Evolutionary conservation across 2,888 invertebrate species (phyloP), one percentile per base, ranked within the genome.

Genomic region (Cryptus armator): DNA sequence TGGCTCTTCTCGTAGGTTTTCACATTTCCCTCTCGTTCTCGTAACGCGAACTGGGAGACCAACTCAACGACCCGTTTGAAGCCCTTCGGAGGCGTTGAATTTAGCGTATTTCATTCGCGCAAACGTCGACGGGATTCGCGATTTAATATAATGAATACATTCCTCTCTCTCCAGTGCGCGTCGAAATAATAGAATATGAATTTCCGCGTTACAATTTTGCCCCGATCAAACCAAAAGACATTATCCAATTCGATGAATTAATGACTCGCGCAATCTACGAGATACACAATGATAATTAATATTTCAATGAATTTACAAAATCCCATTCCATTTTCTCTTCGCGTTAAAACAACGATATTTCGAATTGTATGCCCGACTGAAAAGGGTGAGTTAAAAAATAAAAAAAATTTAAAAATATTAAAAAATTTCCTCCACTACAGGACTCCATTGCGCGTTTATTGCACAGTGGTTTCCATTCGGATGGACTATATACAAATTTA

Each of bases 251-350:
- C 29, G n/a, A 62, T 29, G 62, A 32, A 62, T 62, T 29, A 62
- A 62, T 29, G 62, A 14, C 62, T 62, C 14, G 7, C 32, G n/a
- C 62, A 32, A 32, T 53, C 62, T 7, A 12, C 14, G 62, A 12
- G 1, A 10, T 19, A n/a, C 53, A 37, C 24, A 19, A 19, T 74
- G 12, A 62, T 67, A 84, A 84, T 77, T 72, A 59, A 51, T 68
- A 77, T 74, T 84, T 77, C 72, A 74, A 84, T 84, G 67, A 84
- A 81, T 81, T 77, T 59, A 16, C 71, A 37, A 46, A 37, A 70
- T 70, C 75, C 62, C 81, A 67, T 48, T 64, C 71, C 67, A 76
- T 81, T 72, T 72, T 75, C 59, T 10, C 16, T 64, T 24, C 16
- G 44, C 66, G 70, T 44, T 66, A 19, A 46, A 66, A 66, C 43